Base-by-base conservation (phyloP, 2,888 invertebrate species). In the Orchesellides sinensis region DNA sequence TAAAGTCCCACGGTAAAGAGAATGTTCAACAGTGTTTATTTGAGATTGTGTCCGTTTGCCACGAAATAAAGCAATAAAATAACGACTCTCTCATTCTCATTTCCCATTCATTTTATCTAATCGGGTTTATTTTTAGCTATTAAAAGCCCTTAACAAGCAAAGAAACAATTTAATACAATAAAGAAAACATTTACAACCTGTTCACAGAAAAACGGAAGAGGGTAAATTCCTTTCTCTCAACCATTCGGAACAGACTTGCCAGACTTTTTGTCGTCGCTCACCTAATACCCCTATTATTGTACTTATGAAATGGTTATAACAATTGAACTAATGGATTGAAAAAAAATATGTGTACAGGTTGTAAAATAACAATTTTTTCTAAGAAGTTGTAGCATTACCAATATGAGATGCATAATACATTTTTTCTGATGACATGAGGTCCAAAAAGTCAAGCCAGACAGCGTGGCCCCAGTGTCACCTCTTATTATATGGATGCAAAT, bases 381-480 rank as follows among this genome's bases (percentile, higher is more conserved):
- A 21, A 21, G 61, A n/a, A 32, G 17, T 35, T 61, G 10, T 23
- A 8, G 14, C 1, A n/a, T n/a, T 4, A n/a, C 25, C n/a, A 56
- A 32, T 29, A 32, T 12, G 40, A 61, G 19, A 27, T 12, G 29
- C 14, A 65, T 32, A 61, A 63, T n/a, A 52, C 21, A 21, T 21
- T 19, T 19, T 52, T 47, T 10, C 47, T 25, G 23, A 77, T 78
- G 77, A 78, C 77, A 78, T 47, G 77, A 68, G 77, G 77, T 69
- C 69, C 70, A 70, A 78, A 61, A 29, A 40, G 40, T 40, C 40
- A 63, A 80, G 49, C 83, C 82, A 84, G 84, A 84, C 84, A 84
- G 84, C 84, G 73, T 84, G 84, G 77, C 81, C 81, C 84, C 84
- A 81, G 45, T 59, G 40, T 45, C 73, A 29, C 66, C 14, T 54